Percentiles rank a stretch among this genome's conserved stretches.
Evolutionary conservation across 2,888 invertebrate species (phyloP).

Genomic region (Hydrotaea diabolus): DNA sequence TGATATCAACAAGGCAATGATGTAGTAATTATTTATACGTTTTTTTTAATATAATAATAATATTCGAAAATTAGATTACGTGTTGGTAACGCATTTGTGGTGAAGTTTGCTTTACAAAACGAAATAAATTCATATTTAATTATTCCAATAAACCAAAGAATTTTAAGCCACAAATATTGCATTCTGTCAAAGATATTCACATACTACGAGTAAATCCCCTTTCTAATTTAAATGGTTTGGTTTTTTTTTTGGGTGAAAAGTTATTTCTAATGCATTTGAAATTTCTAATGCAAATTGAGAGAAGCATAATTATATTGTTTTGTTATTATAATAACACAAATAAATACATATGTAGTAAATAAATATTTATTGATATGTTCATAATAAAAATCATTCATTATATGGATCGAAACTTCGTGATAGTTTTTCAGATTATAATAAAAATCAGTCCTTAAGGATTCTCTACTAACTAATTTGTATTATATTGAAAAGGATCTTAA

Average conservation of each 20-base stretch:
- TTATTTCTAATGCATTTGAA: no score
- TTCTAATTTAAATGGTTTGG: no score
- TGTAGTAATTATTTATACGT: constrained; percentile 56
- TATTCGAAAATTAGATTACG: not conserved
- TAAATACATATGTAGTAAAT: not conserved
- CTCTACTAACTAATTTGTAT: not conserved
- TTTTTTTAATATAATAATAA: constrained; percentile 9
- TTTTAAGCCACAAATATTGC: no score
- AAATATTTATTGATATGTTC: constrained; percentile 1
- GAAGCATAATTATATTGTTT: not conserved
- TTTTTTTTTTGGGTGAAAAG: no score
- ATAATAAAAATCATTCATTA: not conserved
- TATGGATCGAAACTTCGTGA: not conserved
- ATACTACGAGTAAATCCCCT: no score
- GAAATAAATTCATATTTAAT: not conserved
- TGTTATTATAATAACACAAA: not conserved
- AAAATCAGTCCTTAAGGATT: constrained; percentile 3
- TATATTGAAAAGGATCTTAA: no score
- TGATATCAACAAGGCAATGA: constrained; percentile 70
- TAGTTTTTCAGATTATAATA: not conserved
- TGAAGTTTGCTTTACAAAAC: not conserved
- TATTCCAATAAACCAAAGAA: not conserved
- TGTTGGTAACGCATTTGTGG: not conserved
- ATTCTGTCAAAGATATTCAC: no score
- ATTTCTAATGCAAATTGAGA: not conserved